Percentiles rank a stretch among this genome's conserved stretches.
These are phyloP conservation scores for Penaeus chinensis DNA, from an alignment of 1,140 invertebrate genomes.

Conservation along the genomic window DNA sequence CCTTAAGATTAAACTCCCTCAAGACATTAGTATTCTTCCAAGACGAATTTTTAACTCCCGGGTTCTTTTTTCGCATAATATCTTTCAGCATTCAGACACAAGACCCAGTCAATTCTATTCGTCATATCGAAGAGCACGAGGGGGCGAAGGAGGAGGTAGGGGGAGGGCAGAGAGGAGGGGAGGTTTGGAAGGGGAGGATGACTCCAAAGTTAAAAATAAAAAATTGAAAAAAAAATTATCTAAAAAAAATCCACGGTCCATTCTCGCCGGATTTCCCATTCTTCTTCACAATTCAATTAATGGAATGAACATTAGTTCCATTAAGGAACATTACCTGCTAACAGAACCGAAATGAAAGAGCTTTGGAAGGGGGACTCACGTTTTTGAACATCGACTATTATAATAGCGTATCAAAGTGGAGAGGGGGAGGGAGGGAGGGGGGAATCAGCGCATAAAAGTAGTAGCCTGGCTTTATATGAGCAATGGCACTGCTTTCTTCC, in stretches of 20 bases:
- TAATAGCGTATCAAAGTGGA: slow-evolving; percentile 34
- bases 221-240: background rate
- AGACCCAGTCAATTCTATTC: slow-evolving; percentile 25
- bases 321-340: slow-evolving; percentile 52
- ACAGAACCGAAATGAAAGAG: slow-evolving; percentile 49
- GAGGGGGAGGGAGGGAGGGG: background rate
- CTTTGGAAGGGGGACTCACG: slow-evolving; percentile 2
- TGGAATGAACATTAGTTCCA: slow-evolving; percentile 59
- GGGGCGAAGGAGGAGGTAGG: too few species aligned
- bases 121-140: slow-evolving; percentile 41
- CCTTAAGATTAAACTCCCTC: slow-evolving; percentile 25
- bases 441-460: background rate
- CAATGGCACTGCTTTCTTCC: slow-evolving; percentile 7
- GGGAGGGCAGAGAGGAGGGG: too few species aligned
- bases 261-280: slow-evolving; percentile 24
- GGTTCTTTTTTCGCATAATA: slow-evolving; percentile 18
- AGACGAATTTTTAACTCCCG: slow-evolving; percentile 31
- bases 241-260: slow-evolving; percentile 25
- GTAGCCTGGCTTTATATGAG: slow-evolving; percentile 10
- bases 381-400: slow-evolving; percentile 22
- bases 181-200: too few species aligned
- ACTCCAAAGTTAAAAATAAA: too few species aligned
- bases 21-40: slow-evolving; percentile 48
- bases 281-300: slow-evolving; percentile 57
- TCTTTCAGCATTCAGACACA: slow-evolving; percentile 10